Evolutionary conservation across 2,888 invertebrate genomes (phyloP).

Genomic region (Sthenelais limicola): DNA sequence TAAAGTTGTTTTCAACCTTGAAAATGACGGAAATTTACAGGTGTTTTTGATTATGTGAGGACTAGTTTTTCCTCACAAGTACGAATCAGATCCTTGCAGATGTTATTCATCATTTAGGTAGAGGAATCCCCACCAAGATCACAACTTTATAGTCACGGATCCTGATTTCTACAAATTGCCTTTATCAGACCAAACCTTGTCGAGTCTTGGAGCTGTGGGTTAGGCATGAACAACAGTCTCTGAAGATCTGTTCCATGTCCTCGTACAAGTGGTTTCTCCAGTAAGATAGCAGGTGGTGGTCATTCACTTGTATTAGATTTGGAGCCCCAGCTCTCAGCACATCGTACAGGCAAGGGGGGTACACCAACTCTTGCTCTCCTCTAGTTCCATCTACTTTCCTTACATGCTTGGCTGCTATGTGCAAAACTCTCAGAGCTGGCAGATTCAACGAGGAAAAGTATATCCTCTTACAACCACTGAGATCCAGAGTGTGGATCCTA

Average conservation of each 20-base stretch:
- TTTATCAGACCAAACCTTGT: no score
- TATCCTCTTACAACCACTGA: constrained; percentile 12
- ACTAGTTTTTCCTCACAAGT: no score
- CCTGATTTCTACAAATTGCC: no score
- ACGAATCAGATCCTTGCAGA: no score
- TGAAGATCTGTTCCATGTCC: constrained; percentile 16
- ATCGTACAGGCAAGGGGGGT: constrained; percentile 28
- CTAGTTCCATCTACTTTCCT: not conserved
- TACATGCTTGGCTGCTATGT: not conserved
- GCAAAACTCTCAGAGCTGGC: constrained; percentile 8
- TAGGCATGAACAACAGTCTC: constrained; percentile 28
- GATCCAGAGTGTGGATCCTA: not conserved
- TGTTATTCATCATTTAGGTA: no score
- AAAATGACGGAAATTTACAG: no score
- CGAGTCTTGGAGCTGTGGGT: not conserved
- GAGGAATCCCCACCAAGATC: no score
- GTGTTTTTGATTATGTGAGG: no score
- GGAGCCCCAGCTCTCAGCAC: constrained; percentile 32
- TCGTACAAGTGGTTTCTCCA: constrained; percentile 34
- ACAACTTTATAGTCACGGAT: no score
- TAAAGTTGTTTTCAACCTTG: no score
- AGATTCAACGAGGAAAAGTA: not conserved
- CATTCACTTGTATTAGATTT: constrained; percentile 10
- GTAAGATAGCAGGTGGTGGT: constrained; percentile 29
- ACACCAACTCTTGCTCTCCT: not conserved